Percentiles rank a stretch among this genome's conserved stretches.
phyloP scores from a whole-genome alignment of 2,888 invertebrate genomes.

The Pomacea canaliculata region DNA sequence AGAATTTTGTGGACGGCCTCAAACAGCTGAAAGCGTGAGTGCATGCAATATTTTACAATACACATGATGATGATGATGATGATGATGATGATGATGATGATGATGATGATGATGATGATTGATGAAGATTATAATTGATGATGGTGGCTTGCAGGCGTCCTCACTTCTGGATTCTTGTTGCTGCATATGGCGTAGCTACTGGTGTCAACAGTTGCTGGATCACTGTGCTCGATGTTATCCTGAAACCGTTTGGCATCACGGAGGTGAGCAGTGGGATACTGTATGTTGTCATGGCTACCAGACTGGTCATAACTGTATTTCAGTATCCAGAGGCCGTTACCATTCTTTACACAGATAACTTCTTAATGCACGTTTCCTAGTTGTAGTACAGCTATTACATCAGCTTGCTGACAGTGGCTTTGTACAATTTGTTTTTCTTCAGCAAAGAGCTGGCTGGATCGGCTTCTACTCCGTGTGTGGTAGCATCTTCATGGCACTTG shows the following conservation, averaged over 20 bases:
- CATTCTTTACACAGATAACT: too few relatives aligned
- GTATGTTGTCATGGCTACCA: too few relatives aligned
- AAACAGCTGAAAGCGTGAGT: slow-evolving; percentile 40
- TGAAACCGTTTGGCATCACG: slow-evolving; percentile 1
- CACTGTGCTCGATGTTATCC: slow-evolving; percentile 20
- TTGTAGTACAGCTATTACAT: too few relatives aligned
- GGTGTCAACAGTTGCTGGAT: slow-evolving; percentile 29
- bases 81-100: too few relatives aligned
- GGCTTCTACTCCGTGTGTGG: slow-evolving; percentile 1
- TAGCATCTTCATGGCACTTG: background rate
- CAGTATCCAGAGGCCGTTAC: too few relatives aligned
- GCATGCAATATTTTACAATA: background rate
- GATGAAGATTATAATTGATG: too few relatives aligned
- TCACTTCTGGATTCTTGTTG: slow-evolving; percentile 14
- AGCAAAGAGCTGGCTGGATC: slow-evolving; percentile 11
- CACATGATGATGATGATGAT: background rate
- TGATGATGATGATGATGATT: too few relatives aligned
- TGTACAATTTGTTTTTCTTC: background rate
- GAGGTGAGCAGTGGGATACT: too few relatives aligned
- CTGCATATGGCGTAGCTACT: slow-evolving; percentile 22
- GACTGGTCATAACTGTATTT: too few relatives aligned
- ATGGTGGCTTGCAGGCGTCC: slow-evolving; percentile 5
- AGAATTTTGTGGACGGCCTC: slow-evolving; percentile 45
- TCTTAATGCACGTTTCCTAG: too few relatives aligned
- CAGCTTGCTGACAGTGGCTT: too few relatives aligned